Evolutionary conservation across 2,888 invertebrate genomes (phyloP).

Genomic region (Oxyteleia sp.): DNA sequence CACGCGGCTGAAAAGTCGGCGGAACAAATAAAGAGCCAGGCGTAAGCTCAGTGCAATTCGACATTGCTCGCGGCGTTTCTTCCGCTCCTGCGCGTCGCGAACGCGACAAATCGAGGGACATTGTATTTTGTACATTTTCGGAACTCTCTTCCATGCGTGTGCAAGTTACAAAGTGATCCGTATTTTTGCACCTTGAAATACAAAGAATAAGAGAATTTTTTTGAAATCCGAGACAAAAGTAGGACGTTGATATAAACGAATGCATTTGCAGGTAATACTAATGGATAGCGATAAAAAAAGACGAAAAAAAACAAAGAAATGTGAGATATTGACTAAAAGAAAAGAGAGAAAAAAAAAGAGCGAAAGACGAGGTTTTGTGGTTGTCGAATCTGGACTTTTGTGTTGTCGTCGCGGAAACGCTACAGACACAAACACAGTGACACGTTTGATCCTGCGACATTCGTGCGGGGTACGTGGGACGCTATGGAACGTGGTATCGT

Average conservation of each 20-base stretch:
- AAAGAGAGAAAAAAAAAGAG: constrained; percentile 18
- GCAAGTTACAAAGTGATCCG: constrained; percentile 69
- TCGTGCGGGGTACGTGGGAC: constrained; percentile 37
- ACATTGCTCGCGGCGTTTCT: constrained; percentile 14
- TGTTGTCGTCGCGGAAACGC: constrained; percentile 31
- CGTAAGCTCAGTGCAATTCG: constrained; percentile 41
- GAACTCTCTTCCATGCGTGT: constrained; percentile 73
- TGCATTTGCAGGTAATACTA: constrained; percentile 65
- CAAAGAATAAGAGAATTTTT: constrained; percentile 52
- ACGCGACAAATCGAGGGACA: neutral
- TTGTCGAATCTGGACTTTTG: constrained; percentile 14
- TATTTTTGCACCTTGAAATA: constrained; percentile 72
- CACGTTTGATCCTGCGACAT: constrained; percentile 34
- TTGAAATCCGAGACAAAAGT: constrained; percentile 35
- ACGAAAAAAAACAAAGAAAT: constrained; percentile 16
- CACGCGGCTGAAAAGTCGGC: no score
- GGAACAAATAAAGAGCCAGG: constrained; percentile 13
- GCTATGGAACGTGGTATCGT: constrained; percentile 52
- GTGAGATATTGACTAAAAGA: no score
- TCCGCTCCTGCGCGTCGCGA: constrained; percentile 11
- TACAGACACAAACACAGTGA: constrained; percentile 28
- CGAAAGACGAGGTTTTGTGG: constrained; percentile 32
- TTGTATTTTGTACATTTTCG: constrained; percentile 32
- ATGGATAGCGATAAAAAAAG: constrained; percentile 42
- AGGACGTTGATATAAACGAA: constrained; percentile 44